Conservation (phyloP, 2,797 vertebrate species). For the Catamblyrhynchus diadema region DNA sequence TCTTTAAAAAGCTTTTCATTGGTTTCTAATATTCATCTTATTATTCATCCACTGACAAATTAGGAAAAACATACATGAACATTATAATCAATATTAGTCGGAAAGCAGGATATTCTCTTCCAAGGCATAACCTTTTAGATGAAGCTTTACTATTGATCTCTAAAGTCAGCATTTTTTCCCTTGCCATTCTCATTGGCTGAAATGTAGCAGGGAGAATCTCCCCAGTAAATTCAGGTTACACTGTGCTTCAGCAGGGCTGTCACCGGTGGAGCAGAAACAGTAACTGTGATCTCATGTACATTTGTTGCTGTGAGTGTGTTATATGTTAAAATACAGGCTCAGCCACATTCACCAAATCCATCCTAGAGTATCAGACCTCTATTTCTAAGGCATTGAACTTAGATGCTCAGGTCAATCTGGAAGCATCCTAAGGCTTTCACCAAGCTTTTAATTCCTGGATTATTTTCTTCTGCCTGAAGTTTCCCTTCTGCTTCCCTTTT, state of each 20-base stretch:
- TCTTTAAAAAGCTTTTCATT: background rate
- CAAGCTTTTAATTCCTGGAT: constrained; percentile 52
- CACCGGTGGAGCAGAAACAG: background rate
- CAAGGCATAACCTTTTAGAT: background rate
- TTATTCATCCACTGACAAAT: background rate
- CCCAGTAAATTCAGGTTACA: background rate
- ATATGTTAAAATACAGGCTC: background rate
- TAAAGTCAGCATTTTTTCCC: background rate
- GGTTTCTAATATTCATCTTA: background rate
- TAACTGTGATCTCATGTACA: background rate
- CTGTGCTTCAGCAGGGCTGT: background rate
- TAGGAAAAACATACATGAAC: background rate
- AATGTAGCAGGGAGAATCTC: background rate
- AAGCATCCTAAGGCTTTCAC: constrained; percentile 43
- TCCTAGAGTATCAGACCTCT: background rate
- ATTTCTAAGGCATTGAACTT: background rate
- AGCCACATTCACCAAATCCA: background rate
- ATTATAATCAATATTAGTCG: background rate
- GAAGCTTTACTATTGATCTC: background rate
- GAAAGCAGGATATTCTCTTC: background rate
- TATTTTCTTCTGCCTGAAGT: constrained; percentile 53
- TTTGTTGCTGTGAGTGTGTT: background rate
- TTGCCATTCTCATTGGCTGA: background rate
- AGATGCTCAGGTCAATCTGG: constrained; percentile 22
- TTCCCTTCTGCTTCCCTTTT: constrained; percentile 61